Percentiles rank a stretch among this genome's conserved stretches.
Conservation (phyloP, 1,140 invertebrate species). For the Campoletis sonorensis region DNA sequence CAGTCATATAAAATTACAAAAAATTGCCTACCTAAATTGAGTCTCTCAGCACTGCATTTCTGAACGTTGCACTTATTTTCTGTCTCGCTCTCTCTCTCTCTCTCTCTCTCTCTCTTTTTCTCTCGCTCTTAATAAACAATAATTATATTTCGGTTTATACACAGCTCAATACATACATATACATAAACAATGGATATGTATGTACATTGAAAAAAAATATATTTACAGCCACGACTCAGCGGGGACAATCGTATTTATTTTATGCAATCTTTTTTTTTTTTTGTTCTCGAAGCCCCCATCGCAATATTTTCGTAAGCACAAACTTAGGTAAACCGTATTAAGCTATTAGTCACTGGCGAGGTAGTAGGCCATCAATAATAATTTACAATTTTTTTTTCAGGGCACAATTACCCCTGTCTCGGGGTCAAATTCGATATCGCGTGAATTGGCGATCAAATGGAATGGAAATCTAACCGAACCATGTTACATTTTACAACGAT, state of each 20-base stretch:
- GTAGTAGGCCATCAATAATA: constrained; percentile 65
- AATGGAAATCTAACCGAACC: background rate
- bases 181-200: constrained; percentile 36
- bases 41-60: constrained; percentile 36
- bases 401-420: background rate
- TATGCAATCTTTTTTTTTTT: background rate
- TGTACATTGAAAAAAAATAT: constrained; percentile 46
- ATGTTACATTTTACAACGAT: background rate
- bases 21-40: constrained; percentile 71
- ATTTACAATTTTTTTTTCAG: background rate
- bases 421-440: background rate
- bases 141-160: constrained; percentile 48
- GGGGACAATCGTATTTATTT: constrained; percentile 1
- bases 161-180: constrained; percentile 47
- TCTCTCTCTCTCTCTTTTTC: background rate
- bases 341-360: constrained; percentile 60
- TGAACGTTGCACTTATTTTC: constrained; percentile 40
- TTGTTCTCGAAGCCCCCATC: background rate
- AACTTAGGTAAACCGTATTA: constrained; percentile 55
- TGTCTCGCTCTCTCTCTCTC: background rate
- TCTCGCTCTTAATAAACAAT: constrained; percentile 17
- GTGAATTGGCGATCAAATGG: too few species aligned
- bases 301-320: constrained; percentile 27
- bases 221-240: constrained; percentile 49
- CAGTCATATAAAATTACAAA: constrained; percentile 74